These are phyloP conservation scores for Chrysomela aeneicollis DNA, from an alignment of 2,888 invertebrate genomes.

Conservation along the genomic window DNA sequence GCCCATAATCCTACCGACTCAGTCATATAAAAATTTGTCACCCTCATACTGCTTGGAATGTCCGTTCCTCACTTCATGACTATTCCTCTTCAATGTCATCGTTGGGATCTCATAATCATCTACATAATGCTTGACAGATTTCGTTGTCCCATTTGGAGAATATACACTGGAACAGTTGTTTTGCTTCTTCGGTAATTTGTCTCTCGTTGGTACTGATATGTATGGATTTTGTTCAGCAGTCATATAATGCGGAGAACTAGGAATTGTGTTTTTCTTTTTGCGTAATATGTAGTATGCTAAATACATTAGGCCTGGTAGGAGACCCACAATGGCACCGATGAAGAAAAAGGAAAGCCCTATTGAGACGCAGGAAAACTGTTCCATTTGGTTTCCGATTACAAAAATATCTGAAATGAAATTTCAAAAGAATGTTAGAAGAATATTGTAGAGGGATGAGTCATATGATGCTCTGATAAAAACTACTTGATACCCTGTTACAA, in stretches of 20 bases:
- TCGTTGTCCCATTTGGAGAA: slow-evolving; percentile 50
- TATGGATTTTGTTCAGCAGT: slow-evolving; percentile 84
- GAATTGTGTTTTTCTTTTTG: slow-evolving; percentile 67
- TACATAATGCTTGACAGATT: slow-evolving; percentile 68
- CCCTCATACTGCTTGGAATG: slow-evolving; percentile 53
- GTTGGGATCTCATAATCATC: slow-evolving; percentile 74
- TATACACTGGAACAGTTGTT: slow-evolving; percentile 58
- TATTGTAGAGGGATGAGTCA: too few relatives aligned
- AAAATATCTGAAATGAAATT: slow-evolving; percentile 38
- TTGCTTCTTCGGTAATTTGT: slow-evolving; percentile 66
- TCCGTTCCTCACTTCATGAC: slow-evolving; percentile 71
- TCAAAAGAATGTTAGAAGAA: slow-evolving; percentile 7
- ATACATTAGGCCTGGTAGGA: slow-evolving; percentile 51
- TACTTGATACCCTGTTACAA: too few relatives aligned
- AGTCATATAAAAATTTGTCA: slow-evolving; percentile 51
- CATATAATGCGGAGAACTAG: slow-evolving; percentile 83
- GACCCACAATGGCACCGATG: slow-evolving; percentile 50
- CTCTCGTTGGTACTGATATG: slow-evolving; percentile 82
- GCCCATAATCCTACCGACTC: slow-evolving; percentile 21
- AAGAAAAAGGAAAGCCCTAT: slow-evolving; percentile 46
- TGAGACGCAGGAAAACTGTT: slow-evolving; percentile 41
- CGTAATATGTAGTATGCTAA: slow-evolving; percentile 46
- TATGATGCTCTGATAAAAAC: too few relatives aligned
- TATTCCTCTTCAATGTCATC: slow-evolving; percentile 66
- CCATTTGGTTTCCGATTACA: slow-evolving; percentile 32